Conservation (phyloP, 2,113 vertebrate species). For the Rhynchopsitta pachyrhyncha region DNA sequence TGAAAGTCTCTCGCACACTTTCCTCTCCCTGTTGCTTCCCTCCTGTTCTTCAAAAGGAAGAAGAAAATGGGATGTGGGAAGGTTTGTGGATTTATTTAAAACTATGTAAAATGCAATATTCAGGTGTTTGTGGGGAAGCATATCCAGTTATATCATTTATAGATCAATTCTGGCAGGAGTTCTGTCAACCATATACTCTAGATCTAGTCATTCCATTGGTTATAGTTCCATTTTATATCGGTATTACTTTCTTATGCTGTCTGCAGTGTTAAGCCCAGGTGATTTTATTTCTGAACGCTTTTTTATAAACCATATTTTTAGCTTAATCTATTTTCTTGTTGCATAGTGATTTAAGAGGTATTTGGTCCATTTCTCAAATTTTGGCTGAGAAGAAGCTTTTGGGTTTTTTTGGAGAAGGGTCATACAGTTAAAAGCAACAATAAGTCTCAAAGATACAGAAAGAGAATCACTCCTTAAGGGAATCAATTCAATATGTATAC, state of each 20-base stretch:
- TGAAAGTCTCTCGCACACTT: neutral
- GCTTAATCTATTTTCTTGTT: neutral
- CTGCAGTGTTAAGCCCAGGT: neutral
- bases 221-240: neutral
- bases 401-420: slow-evolving; percentile 7
- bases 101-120: neutral
- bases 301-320: neutral
- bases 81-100: neutral
- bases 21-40: neutral
- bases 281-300: neutral
- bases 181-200: neutral
- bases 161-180: neutral
- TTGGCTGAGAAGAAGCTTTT: neutral
- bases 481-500: neutral
- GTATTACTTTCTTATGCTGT: neutral
- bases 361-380: neutral
- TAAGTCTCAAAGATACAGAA: neutral
- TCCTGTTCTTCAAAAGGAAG: neutral
- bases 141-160: neutral
- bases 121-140: neutral
- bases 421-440: neutral
- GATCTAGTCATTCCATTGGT: neutral
- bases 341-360: neutral
- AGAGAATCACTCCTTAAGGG: neutral
- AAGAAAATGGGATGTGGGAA: neutral